Conservation (phyloP, 1,140 invertebrate genomes). For the Mizuhopecten yessoensis region DNA sequence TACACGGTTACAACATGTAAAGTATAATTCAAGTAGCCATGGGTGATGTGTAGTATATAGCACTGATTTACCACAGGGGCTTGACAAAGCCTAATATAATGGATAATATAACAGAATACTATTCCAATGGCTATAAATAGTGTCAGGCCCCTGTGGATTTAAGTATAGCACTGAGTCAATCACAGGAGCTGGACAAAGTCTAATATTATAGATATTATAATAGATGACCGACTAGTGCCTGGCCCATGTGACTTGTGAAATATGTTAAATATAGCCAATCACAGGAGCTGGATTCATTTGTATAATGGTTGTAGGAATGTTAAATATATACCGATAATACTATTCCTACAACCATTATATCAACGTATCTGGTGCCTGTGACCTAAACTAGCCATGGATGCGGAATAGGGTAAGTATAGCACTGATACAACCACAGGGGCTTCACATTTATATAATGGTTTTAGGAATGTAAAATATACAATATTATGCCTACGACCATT, state of each 20-base stretch:
- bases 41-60: not conserved
- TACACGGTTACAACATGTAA: not conserved
- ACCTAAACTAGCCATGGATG: not conserved
- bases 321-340: no score
- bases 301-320: no score
- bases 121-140: not conserved
- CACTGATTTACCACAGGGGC: not conserved
- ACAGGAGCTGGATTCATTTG: no score
- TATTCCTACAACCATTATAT: not conserved
- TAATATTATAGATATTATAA: not conserved
- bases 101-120: not conserved
- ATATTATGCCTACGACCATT: not conserved
- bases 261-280: no score
- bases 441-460: no score
- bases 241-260: no score
- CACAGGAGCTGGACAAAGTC: not conserved
- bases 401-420: no score
- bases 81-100: not conserved
- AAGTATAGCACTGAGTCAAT: not conserved
- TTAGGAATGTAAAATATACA: no score
- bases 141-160: not conserved
- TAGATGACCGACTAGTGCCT: not conserved
- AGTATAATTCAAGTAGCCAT: not conserved
- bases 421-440: no score
- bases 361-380: not conserved